phyloP scores from a whole-genome alignment of 2,888 invertebrate species.

The Ptychoptera albimana region DNA sequence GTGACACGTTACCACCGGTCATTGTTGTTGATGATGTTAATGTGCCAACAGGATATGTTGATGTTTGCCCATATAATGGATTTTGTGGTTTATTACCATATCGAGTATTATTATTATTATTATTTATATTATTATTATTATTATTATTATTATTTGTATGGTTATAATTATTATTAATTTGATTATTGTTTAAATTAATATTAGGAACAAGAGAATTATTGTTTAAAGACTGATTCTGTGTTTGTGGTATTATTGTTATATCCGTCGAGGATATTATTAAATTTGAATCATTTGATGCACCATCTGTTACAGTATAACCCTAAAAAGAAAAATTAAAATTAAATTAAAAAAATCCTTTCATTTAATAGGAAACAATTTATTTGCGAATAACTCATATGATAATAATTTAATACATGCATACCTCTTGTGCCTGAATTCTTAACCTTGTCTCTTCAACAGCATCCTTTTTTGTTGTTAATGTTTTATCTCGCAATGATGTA shows the following conservation, averaged over 20 bases:
- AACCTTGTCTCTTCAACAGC: slow-evolving; percentile 82
- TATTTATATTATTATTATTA: slow-evolving; percentile 8
- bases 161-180: slow-evolving; percentile 1
- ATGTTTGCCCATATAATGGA: slow-evolving; percentile 11
- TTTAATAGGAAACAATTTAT: too few species aligned
- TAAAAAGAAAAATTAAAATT: slow-evolving; percentile 6
- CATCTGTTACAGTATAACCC: slow-evolving; percentile 21
- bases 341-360: too few species aligned
- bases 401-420: slow-evolving; percentile 12
- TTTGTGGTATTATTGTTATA: slow-evolving; percentile 8
- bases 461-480: slow-evolving; percentile 83
- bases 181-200: background rate
- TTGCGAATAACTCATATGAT: too few species aligned
- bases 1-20: slow-evolving; percentile 2
- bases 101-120: slow-evolving; percentile 6
- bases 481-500: slow-evolving; percentile 86
- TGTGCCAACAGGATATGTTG: background rate
- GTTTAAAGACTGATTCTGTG: slow-evolving; percentile 1
- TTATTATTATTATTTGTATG: slow-evolving; percentile 5
- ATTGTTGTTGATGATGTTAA: slow-evolving; percentile 4
- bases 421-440: slow-evolving; percentile 46
- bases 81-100: background rate
- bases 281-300: slow-evolving; percentile 15
- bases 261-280: slow-evolving; percentile 5
- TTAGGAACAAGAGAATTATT: background rate